Evolutionary conservation across 2,797 vertebrate species (phyloP), one percentile per base, ranked within the genome.

Genomic region (Chrosomus eos): DNA sequence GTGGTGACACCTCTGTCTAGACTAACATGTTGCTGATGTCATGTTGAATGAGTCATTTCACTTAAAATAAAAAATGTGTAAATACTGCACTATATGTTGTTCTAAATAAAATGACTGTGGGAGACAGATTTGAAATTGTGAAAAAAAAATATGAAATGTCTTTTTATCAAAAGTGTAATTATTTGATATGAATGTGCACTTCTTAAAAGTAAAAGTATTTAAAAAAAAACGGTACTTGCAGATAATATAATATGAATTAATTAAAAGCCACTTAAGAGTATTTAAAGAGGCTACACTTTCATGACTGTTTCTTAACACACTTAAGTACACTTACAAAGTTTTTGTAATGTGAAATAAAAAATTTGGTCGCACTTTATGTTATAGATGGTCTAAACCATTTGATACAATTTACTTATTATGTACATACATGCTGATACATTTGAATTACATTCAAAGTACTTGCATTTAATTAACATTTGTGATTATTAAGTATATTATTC

Each of bases 21-120:
- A 51, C 43, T 26, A 51, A 74, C 58, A 74, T 68, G n/a, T 48
- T 53, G n/a, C 36, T 83, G 68, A 72, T 72, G 38, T 31, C 26
- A 82, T 18, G 19, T 31, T 28, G 16, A 80, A 53, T 55, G n/a
- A 55, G 45, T 40, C 33, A 55, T 18, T 28, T 77, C 16, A 10
- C 19, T 13, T 60, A 7, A 60, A 60, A 11, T 28, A 0, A 60
- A 28, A 38, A n/a, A 11, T 58, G 1, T 1, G 58, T 76, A 76
- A 60, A 6, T 40, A 14, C 14, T 1, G 23, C 48, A 36, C 5
- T 7, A 28, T 45, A 48, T 14, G 5, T 53, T 21, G 5, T 31
- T 21, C 8, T 33, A 16, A 73, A 14, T 33, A 13, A 55, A 70
- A 70, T 2, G 1, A 38, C 21, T 11, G 5, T 18, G 40, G 18